Evolutionary conservation across 64 coral and sea anemone genomes (phyloP), one percentile per base, ranked within the genome.

Genomic region (Dendrophyllia cribrosa): DNA sequence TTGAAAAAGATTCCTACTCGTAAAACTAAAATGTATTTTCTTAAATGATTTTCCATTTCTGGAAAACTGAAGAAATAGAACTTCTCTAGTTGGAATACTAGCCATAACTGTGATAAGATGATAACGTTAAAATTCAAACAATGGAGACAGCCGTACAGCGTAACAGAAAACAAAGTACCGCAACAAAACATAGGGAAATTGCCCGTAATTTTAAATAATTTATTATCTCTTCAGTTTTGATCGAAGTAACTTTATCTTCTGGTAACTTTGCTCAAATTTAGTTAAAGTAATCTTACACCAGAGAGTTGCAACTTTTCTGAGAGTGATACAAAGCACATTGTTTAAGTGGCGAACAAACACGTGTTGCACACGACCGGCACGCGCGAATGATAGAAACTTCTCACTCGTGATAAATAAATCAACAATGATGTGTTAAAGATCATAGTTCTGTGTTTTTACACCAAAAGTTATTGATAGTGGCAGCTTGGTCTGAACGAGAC

Each of bases 301-400:
- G 8, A 22, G 48, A 77, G 15, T 56, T 34, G 77, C n/a, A 59
- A 79, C 77, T 79, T 58, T 79, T 79, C 5, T 21, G 23, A 77
- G n/a, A 12, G 11, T 26, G 13, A 59, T 58, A 43, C 24, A 15
- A 14, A 34, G 22, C 56, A 16, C 25, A 43, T 79, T 79, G 77
- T 79, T 53, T 14, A 79, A 79, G 77, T 43, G 77, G 25, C 22
- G 55, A 79, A 61, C 50, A n/a, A 79, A 79, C 77, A 79, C 77
- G 77, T 79, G 77, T 59, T 59, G 9, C 20, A 45, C 19, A 52
- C 47, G 56, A 25, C 6, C 11, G 19, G n/a, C 77, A 25, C 77
- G 77, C 77, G 77, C 52, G 51, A 59, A 43, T 22, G 23, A 79
- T 79, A 16, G 9, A 58, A 56, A 79, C 4, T 79, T 34, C 9